Base-by-base conservation (phyloP, 2,113 vertebrate genomes). In the Micromys minutus region DNA sequence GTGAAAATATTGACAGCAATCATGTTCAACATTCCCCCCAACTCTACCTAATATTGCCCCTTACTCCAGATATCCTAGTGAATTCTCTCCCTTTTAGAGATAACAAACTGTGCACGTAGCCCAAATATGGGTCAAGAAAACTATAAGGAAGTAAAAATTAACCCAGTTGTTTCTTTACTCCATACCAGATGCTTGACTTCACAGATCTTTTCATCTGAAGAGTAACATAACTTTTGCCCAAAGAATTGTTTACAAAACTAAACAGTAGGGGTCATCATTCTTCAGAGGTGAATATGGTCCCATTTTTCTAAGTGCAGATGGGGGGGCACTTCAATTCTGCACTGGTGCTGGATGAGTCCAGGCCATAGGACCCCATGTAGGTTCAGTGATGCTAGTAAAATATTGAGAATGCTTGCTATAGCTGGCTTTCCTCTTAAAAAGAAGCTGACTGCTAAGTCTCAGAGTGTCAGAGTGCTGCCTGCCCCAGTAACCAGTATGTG, bases 161-260 rank as follows among this genome's bases (percentile, higher is more conserved):
- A 31, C 52, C 36, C 45, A 63, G 39, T 88, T 88, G 24, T 47
- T 63, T 69, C 94, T 79, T 75, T 92, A 31, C 24, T n/a, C 75
- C 34, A 76, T 76, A 81, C 24, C 72, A 94, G 72, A 71, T 95
- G 65, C 36, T 52, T 85, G 17, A 50, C 61, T 89, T 93, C 67
- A 90, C 87, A 87, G 0, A 71, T 94, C 47, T 88, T 94, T 93
- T 81, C 17, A 95, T 36, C 34, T 75, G 29, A 81, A 76, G 63
- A 91, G 81, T 96, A 71, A 65, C 36, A 80, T 52, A 63, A 59
- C 83, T 92, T 81, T 89, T 52, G 34, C 90, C 84, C 59, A 74
- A 94, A 90, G 86, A 72, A 72, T 91, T 77, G 81, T 57, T 75
- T 75, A 24, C 3, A 63, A 55, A 91, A 81, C 45, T 67, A 81